Base-by-base conservation (phyloP, 1,140 invertebrate species). In the Aphidius ervi region DNA sequence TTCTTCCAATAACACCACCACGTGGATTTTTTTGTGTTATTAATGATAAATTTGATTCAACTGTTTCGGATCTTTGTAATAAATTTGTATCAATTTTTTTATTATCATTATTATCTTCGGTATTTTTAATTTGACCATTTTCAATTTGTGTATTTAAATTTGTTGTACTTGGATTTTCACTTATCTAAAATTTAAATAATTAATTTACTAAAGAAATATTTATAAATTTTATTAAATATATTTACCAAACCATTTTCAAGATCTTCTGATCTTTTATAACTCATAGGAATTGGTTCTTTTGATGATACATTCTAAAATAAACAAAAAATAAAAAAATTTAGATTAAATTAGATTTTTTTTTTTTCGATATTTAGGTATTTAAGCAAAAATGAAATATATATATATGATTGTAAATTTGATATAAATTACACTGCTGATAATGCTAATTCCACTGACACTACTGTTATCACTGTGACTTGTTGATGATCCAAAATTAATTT, bases 1-100 rank as follows among this genome's bases (percentile, higher is more conserved):
- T 71, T 47, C 68, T 73, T 3, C 75, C 75, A 56, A 77, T 75
- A 6, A 77, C 67, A 46, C 75, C 74, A 20, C 74, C 75, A 31
- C 75, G 64, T 5, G 75, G 75, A 53, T 74, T 74, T 47, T 67
- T 68, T n/a, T 59, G 9, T 16, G 41, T 8, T 59, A 56, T 20
- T 56, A 64, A 40, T 9, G 58, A 52, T 9, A 67, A 58, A 53
- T 67, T 61, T 47, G 62, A 65, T 58, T 65, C 63, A 47, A 62
- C 46, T 43, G 65, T 67, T 53, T 67, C 67, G 7, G 53, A 59
- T 41, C 64, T 61, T 10, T 54, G 52, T 4, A 63, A 6, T 9
- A 56, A 52, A 5, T 68, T 56, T n/a, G 63, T 66, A 61, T 70
- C 70, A 63, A 67, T 53, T 2, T 16, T 46, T 41, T 41, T 59